Conservation (phyloP, 1,140 invertebrate species). For the Drosophila repleta region DNA sequence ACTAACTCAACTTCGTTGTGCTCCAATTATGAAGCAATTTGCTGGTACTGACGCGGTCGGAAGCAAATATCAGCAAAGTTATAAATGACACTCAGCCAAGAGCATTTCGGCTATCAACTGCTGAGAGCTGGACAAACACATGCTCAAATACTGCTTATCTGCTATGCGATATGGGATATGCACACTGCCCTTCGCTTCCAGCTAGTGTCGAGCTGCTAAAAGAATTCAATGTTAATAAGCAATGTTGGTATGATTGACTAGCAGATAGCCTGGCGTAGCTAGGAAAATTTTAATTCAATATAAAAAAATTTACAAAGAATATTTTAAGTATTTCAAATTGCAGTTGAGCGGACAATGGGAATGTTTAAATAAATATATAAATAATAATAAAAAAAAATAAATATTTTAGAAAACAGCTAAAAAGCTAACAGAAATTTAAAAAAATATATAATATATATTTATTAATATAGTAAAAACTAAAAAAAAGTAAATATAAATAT, state of each 20-base stretch:
- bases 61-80: constrained; percentile 1
- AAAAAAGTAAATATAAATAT: too few species aligned
- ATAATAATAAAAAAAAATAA: too few species aligned
- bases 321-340: too few species aligned
- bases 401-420: too few species aligned
- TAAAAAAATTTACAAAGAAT: too few species aligned
- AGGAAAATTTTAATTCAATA: not conserved
- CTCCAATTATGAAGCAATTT: constrained; percentile 59
- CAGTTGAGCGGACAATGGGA: too few species aligned
- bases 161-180: constrained; percentile 55
- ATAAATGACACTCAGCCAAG: constrained; percentile 13
- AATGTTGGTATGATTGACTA: not conserved
- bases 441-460: too few species aligned
- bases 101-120: constrained; percentile 20
- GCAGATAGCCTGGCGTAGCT: not conserved
- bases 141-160: constrained; percentile 36
- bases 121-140: constrained; percentile 59
- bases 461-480: too few species aligned
- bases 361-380: too few species aligned
- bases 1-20: constrained; percentile 27
- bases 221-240: constrained; percentile 8
- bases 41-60: not conserved
- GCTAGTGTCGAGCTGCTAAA: constrained; percentile 7
- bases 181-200: constrained; percentile 46
- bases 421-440: too few species aligned